Base-by-base conservation (phyloP, 2,797 vertebrate species). In the Tinamus major region DNA sequence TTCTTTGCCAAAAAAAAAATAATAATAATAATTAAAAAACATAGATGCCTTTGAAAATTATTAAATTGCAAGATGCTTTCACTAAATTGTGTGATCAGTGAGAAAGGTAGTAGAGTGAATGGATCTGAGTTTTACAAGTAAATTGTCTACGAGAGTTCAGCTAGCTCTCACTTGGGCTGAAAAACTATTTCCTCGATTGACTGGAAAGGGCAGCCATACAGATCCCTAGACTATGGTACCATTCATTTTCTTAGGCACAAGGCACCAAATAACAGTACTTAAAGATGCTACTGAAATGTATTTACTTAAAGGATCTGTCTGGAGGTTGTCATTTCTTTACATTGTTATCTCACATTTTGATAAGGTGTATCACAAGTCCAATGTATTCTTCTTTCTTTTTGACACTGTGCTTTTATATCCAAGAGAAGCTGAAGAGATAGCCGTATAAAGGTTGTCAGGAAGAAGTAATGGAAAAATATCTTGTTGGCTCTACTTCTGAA, bases 291-390 rank as follows among this genome's bases (percentile, higher is more conserved):
- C 79, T 58, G 78, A 96, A 94, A 95, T 78, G 58, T 76, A 91
- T 93, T 95, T 92, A 77, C 74, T 78, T 91, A 75, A 93, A 93
- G 77, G 48, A 94, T 81, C 75, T 91, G 83, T 87, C 74, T 90
- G 93, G 77, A 79, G 56, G 41, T 87, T 96, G 87, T 95, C 77
- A 96, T 87, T 79, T 94, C 89, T 90, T 83, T 78, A 67, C 69
- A 75, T 69, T 81, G 75, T 78, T 96, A 95, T 93, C 85, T 94
- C 61, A 69, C 1, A 1, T 92, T 88, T 78, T 91, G 90, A 94
- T 94, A 96, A 96, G 70, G 17, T 79, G 31, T 78, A 86, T 96
- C 92, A 93, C 44, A 90, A 92, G 35, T 53, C 59, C 80, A 79
- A 44, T 69, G 58, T 64, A 79, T 93, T 87, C 80, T 79, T 23